Base-by-base conservation (phyloP, 1,140 invertebrate species). In the Bradynema listronoti region DNA sequence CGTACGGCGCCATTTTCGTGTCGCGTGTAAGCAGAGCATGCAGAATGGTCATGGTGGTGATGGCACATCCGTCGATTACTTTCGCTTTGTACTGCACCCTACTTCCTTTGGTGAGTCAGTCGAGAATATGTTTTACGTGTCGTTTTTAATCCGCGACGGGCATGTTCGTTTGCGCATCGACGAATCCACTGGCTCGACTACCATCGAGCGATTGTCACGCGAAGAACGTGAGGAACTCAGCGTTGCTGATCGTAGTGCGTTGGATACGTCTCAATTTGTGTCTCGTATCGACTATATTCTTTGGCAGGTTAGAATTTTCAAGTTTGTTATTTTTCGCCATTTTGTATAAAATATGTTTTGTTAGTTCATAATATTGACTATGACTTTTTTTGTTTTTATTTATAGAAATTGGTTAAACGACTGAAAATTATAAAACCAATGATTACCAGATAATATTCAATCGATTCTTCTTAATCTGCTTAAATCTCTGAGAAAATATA, bases 121-220 rank as follows among this genome's bases (percentile, higher is more conserved):
- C 9, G 36, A 61, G 32, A 61, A 61, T 34, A 61, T 61, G 59
- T 61, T 61, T 33, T 60, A 56, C 24, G 49, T 61, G 6, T 60
- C 59, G 25, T 61, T 61, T 33, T 34, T 61, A 22, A 30, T 61
- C 14, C 45, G 43, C 14, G 55, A 61, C 36, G 57, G 57, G n/a
- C 55, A 24, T 4, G 42, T 59, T 9, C 29, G 57, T 1, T 30
- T 59, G 6, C n/a, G 32, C 9, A 39, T 59, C 7, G 57, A 59
- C 43, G 32, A 50, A 25, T 1, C 16, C n/a, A 55, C n/a, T 30
- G 52, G 52, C 1, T 56, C 22, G 11, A 29, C 57, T 2, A 32
- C 22, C 32, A 9, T 30, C 27, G 50, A 33, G 30, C 30, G 39
- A 33, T 2, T 53, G 11, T 25, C 29, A 14, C 50, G 36, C n/a